Base-by-base conservation (phyloP, 2,797 vertebrate species). In the Rhabdomys pumilio region DNA sequence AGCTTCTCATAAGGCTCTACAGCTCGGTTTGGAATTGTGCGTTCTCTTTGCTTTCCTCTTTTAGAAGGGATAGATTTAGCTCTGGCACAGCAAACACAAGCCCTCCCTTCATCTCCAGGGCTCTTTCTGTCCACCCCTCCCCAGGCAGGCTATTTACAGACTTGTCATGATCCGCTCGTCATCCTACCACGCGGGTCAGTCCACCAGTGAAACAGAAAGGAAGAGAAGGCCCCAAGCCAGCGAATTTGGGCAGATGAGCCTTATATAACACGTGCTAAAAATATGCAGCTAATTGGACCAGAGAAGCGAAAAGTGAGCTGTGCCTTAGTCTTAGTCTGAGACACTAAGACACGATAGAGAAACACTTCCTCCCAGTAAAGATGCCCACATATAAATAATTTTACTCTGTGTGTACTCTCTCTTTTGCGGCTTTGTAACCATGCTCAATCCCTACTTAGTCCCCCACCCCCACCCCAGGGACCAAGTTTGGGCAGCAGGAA, bases 221-320 rank as follows among this genome's bases (percentile, higher is more conserved):
- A 96, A 89, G 87, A 94, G 84, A 94, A 31, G 96, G 89, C 96
- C 96, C 90, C 61, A 29, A 96, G 96, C 97, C 98, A 97, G 65
- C 19, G 0, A 83, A 90, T 97, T 97, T 85, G 86, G 96, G 92
- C 96, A 98, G 96, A 98, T 98, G 98, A 98, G 94, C 91, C 93
- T 98, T 98, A 97, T 96, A 96, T 98, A 98, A 98, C 96, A 90
- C 80, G 41, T 95, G 87, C 98, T 98, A 98, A 97, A 98, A 98
- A 98, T 98, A 97, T 53, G 86, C 91, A 88, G 93, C 95, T 97
- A 97, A 97, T 97, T 97, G 97, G 92, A 96, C 96, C 94, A 96
- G 95, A 96, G 95, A 94, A 92, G 91, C 8, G 2, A 96, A 95
- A 96, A 96, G 94, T 92, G 88, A 96, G 61, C 92, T 84, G 75